Evolutionary conservation across 1,140 invertebrate species (phyloP).

Genomic region (Heliconius eleuchia): DNA sequence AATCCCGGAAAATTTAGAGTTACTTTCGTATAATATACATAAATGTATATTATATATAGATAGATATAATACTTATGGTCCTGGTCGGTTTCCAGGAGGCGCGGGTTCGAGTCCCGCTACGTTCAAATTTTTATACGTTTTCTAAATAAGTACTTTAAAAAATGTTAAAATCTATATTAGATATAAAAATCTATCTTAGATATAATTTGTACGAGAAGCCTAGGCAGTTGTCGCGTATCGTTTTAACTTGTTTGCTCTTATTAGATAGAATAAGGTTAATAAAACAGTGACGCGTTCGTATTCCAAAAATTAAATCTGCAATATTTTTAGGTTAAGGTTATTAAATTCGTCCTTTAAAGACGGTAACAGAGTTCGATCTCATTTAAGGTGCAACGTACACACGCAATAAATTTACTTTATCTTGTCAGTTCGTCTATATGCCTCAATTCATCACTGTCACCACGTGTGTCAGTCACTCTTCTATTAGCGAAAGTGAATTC

Average conservation of each 20-base stretch:
- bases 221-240: not conserved
- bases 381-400: slow-evolving; percentile 57
- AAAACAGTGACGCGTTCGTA: slow-evolving; percentile 39
- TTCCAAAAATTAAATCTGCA: slow-evolving; percentile 12
- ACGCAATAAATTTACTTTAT: slow-evolving; percentile 72
- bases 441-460: slow-evolving; percentile 69
- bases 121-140: no score
- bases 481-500: slow-evolving; percentile 60
- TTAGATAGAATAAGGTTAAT: not conserved
- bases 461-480: slow-evolving; percentile 18
- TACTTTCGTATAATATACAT: no score
- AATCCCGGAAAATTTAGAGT: no score
- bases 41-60: no score
- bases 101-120: no score
- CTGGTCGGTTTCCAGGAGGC: no score
- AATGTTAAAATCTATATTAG: no score
- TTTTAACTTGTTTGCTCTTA: not conserved
- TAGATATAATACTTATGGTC: no score
- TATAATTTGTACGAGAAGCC: no score
- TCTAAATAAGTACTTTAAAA: no score
- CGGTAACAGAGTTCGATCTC: slow-evolving; percentile 50
- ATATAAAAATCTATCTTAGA: no score
- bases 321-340: not conserved
- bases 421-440: slow-evolving; percentile 70
- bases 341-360: slow-evolving; percentile 45